phyloP scores from a whole-genome alignment of 2,888 invertebrate genomes.

The Drosophila lutescens region DNA sequence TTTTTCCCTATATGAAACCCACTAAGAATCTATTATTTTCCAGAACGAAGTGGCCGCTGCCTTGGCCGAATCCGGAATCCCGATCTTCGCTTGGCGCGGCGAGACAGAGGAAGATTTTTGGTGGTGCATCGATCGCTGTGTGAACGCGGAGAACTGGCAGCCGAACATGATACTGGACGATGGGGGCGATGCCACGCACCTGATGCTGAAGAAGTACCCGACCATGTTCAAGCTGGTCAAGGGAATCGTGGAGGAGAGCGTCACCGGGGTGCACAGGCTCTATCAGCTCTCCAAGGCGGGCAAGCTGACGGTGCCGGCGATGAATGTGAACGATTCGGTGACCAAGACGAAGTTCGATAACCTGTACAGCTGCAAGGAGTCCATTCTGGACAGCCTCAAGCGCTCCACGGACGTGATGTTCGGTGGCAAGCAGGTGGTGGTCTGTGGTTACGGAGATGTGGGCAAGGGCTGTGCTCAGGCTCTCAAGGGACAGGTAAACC shows the following conservation, averaged over 20 bases:
- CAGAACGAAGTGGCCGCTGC: conserved; percentile 99
- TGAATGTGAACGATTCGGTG: conserved; percentile 99
- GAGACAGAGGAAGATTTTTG: conserved; percentile 99
- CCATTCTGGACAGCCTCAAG: conserved; percentile 90
- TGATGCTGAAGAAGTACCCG: conserved; percentile 97
- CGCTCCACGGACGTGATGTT: conserved; percentile 94
- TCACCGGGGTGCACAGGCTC: conserved; percentile 98
- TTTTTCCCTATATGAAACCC: background rate
- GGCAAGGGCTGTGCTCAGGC: conserved; percentile 99
- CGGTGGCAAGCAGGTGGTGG: conserved; percentile 97
- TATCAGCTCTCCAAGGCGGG: conserved; percentile 98
- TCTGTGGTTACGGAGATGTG: conserved; percentile 98
- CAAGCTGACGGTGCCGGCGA: conserved; percentile 97
- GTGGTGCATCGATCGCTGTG: conserved; percentile 99
- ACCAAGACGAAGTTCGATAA: conserved; percentile 99
- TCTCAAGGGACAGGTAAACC: conserved; percentile 88
- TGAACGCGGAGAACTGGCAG: conserved; percentile 96
- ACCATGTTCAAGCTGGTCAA: conserved; percentile 96
- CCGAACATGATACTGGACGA: conserved; percentile 99
- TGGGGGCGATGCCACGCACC: conserved; percentile 98
- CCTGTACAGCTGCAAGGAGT: conserved; percentile 97
- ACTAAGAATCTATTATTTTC: conserved; percentile 38
- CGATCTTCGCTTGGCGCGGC: conserved; percentile 98
- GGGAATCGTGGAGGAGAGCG: conserved; percentile 98
- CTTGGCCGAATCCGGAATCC: conserved; percentile 94